Base-by-base conservation (phyloP, 2,113 vertebrate species). In the Pogona vitticeps region DNA sequence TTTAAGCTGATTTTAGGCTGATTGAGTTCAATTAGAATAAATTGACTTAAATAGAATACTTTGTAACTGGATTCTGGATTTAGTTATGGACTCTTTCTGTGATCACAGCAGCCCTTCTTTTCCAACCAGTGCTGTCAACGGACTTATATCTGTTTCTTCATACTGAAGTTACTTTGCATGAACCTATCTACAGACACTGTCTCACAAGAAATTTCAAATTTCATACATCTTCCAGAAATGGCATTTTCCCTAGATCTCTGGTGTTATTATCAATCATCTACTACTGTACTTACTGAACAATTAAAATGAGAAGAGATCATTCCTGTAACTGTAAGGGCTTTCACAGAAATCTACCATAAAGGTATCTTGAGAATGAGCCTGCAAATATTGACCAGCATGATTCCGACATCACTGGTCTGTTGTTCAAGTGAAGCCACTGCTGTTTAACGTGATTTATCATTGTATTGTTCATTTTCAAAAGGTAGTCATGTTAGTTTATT, bases 1-100 rank as follows among this genome's bases (percentile, higher is more conserved):
- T 76, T 65, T 76, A 76, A 84, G 58, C 82, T 84, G 70, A 75
- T 75, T 84, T 75, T 63, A 76, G 58, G 33, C 59, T 68, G 3
- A 83, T 58, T 28, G 6, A 72, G 23, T 73, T 83, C 83, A 65
- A 46, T 76, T 76, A 46, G 72, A 84, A 76, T 76, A 46, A 46
- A 65, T 13, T 63, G 36, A 76, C 52, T 83, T 83, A 83, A n/a
- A n/a, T 83, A 72, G 33, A 83, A 59, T 73, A 61, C 36, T 59
- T 71, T 63, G 58, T 65, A 76, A 65, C 36, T 65, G 58, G 73
- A 84, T 84, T 76, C 38, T 2, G 6, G 71, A 63, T 76, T 84
- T 65, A 31, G 23, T 38, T n/a, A 28, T 23, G 23, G 72, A 23
- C 26, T 28, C 13, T 76, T 76, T 76, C 38, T 76, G 36, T 63